These are phyloP conservation scores for Ophion ventricosus DNA, from an alignment of 2,888 invertebrate species.

Conservation along the genomic window DNA sequence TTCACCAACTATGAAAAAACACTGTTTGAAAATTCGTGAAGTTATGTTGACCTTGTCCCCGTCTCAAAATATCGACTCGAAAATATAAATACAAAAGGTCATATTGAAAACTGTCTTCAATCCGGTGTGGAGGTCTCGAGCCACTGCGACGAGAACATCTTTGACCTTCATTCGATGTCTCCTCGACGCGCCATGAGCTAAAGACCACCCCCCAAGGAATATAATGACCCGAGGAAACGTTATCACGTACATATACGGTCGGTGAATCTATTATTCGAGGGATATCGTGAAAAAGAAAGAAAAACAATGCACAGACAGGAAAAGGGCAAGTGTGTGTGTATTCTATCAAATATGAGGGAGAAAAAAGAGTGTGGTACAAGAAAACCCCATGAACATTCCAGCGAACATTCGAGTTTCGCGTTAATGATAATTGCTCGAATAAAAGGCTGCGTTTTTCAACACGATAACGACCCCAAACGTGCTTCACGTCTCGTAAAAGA, in stretches of 20 bases:
- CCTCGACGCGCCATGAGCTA: neutral
- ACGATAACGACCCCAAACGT: no score
- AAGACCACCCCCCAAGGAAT: conserved; percentile 46
- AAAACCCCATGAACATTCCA: neutral
- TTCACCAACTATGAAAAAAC: no score
- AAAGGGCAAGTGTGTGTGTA: neutral
- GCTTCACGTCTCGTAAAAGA: no score
- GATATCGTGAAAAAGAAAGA: conserved; percentile 24
- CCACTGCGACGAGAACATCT: conserved; percentile 21
- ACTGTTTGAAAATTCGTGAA: no score
- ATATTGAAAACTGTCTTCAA: no score
- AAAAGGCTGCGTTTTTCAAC: no score
- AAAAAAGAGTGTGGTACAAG: neutral
- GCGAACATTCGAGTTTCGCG: conserved; percentile 1
- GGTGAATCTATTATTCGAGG: conserved; percentile 46
- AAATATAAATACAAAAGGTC: no score
- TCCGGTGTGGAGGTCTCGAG: neutral
- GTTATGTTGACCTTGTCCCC: no score
- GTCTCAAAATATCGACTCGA: no score
- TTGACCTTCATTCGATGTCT: conserved; percentile 38
- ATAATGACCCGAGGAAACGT: conserved; percentile 21
- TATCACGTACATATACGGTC: neutral
- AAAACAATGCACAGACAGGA: neutral
- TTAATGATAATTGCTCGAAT: neutral
- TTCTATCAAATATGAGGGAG: neutral